Base-by-base conservation (phyloP, 2,113 vertebrate genomes). In the Cichladusa arquata region DNA sequence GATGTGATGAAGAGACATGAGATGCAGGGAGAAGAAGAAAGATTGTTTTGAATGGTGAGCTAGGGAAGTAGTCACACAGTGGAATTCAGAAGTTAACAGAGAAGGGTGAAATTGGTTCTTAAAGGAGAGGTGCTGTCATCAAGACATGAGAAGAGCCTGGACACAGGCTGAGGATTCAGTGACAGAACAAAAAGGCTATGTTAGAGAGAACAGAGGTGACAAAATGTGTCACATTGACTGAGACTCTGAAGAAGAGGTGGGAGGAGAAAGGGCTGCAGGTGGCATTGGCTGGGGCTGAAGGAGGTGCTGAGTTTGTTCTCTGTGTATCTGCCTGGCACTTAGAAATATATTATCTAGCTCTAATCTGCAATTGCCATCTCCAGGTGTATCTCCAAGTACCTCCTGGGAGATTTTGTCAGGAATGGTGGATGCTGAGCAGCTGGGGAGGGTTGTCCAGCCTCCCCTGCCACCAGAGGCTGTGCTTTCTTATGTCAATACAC, bases 201-300 rank as follows among this genome's bases (percentile, higher is more conserved):
- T 62, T 70, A 61, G 40, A 66, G 70, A 65, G 57, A 71, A 40
- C 19, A 66, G 50, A 86, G 54, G 25, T 73, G 60, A 7, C 5
- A 2, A 19, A 7, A 36, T n/a, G 51, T 58, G n/a, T 57, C 25
- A 36, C 10, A 9, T 0, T 1, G 24, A n/a, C 1, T 76, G 72
- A 86, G 66, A 19, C 14, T 58, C 42, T 44, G 54, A 36, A 80
- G 77, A 58, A 85, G 40, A 72, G 54, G 19, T n/a, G 42, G 67
- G 57, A 82, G 56, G 60, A 81, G 24, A 15, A 38, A 28, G 64
- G 77, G 29, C 38, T 81, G 15, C 24, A 45, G 47, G 31, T 44
- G 79, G 34, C 53, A 33, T 36, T 38, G 48, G 12, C 44, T 64
- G 36, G 23, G 40, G 15, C 48, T 88, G 58, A 44, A 76, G 47